A percentile compares a stretch with the other conserved stretches of the same genome.
These are phyloP conservation scores for Thymelicus acteon DNA, from an alignment of 2,888 invertebrate species.

Conservation along the genomic window DNA sequence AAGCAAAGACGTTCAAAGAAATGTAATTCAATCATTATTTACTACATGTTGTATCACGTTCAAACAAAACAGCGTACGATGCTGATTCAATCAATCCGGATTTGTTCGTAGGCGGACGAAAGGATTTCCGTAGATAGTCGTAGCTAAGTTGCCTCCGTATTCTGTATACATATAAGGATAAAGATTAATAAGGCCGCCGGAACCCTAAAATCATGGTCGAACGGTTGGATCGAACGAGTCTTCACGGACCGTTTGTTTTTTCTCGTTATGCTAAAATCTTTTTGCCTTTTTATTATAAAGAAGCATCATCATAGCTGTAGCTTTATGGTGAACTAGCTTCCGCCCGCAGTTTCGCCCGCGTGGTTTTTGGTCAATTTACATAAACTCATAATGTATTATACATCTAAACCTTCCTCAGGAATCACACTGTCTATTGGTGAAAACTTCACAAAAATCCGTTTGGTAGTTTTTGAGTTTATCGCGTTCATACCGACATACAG, in stretches of 20 bases:
- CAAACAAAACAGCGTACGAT: background rate
- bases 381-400: too few species aligned
- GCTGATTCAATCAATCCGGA: conserved; percentile 30
- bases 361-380: too few species aligned
- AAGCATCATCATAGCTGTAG: conserved; percentile 37
- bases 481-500: too few species aligned
- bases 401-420: too few species aligned
- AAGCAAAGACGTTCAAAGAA: background rate
- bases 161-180: conserved; percentile 42
- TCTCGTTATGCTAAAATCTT: conserved; percentile 63
- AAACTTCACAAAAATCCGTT: too few species aligned
- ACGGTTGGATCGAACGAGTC: conserved; percentile 55
- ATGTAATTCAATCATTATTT: background rate
- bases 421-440: too few species aligned
- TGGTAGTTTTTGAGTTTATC: too few species aligned
- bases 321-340: too few species aligned
- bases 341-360: too few species aligned
- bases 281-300: conserved; percentile 61
- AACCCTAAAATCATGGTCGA: conserved; percentile 59
- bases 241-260: conserved; percentile 61
- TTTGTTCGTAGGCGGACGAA: conserved; percentile 14
- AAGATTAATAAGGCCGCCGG: conserved; percentile 51
- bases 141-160: conserved; percentile 36
- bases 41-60: background rate
- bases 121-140: conserved; percentile 33